phyloP scores from a whole-genome alignment of 2,113 vertebrate genomes.

The Paratilapia polleni region DNA sequence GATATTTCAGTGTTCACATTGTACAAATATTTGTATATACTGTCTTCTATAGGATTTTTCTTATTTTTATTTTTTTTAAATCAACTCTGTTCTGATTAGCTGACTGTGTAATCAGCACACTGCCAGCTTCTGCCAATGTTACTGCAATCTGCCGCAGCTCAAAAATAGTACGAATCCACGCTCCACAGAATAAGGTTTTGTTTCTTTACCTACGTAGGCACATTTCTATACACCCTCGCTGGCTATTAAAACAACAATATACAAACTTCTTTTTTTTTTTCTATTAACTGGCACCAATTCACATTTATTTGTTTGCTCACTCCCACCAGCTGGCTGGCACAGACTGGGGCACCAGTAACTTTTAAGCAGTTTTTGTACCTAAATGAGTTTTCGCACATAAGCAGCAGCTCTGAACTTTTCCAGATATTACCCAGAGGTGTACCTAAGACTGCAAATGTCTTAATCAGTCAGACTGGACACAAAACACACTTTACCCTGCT shows the following conservation, averaged over 20 bases:
- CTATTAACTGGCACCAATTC: neutral
- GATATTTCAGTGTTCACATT: neutral
- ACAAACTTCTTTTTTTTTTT: neutral
- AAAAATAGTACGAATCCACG: constrained; percentile 19
- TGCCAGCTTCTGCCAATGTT: constrained; percentile 20
- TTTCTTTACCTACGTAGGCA: neutral
- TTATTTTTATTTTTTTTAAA: fast-evolving
- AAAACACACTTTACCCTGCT: neutral
- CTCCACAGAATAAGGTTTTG: neutral
- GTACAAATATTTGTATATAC: neutral
- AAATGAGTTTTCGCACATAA: neutral
- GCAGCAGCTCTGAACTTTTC: neutral
- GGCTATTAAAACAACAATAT: neutral
- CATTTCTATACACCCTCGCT: neutral
- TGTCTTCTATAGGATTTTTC: constrained; percentile 1
- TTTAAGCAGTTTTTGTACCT: constrained; percentile 18
- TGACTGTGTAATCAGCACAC: constrained; percentile 28
- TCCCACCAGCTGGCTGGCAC: constrained; percentile 3
- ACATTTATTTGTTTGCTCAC: neutral
- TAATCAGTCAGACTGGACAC: neutral
- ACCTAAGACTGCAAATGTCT: neutral
- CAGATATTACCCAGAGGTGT: neutral
- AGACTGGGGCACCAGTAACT: neutral
- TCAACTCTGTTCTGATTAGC: constrained; percentile 3
- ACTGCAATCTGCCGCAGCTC: constrained; percentile 38